Evolutionary conservation across 1,140 invertebrate genomes (phyloP).

Genomic region (Bombus cullumanus): DNA sequence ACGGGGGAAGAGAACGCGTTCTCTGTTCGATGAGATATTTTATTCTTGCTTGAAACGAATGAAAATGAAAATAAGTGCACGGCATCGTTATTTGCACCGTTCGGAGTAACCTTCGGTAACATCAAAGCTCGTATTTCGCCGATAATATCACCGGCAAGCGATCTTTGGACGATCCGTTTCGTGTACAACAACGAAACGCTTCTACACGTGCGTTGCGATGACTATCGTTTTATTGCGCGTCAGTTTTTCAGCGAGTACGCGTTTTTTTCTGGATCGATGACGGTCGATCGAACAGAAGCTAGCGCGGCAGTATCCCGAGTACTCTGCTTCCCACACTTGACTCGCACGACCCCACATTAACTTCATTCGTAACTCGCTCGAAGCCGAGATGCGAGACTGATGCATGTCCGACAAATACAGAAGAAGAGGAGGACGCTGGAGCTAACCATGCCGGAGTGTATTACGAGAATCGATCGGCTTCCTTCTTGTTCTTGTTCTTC

Average conservation of each 20-base stretch:
- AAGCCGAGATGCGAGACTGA: constrained; percentile 66
- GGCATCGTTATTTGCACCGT: not conserved
- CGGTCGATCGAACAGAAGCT: constrained; percentile 26
- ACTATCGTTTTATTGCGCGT: constrained; percentile 37
- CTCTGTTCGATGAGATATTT: not conserved
- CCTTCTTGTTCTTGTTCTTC: constrained; percentile 58
- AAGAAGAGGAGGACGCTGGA: constrained; percentile 48
- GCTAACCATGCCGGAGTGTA: constrained; percentile 64
- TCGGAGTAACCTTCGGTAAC: not conserved
- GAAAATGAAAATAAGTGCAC: not conserved
- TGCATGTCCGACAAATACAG: constrained; percentile 68
- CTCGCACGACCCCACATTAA: constrained; percentile 72
- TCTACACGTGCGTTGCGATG: constrained; percentile 16
- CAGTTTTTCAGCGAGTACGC: constrained; percentile 39
- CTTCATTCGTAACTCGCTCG: constrained; percentile 62
- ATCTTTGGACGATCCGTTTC: not conserved
- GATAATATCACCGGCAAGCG: no score
- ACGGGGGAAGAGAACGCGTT: no score
- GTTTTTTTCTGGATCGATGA: constrained; percentile 22
- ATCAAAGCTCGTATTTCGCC: not conserved
- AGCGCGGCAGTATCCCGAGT: constrained; percentile 13
- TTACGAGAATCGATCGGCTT: constrained; percentile 71
- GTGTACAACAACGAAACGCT: not conserved
- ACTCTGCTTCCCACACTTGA: constrained; percentile 69
- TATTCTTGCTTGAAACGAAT: not conserved